Evolutionary conservation across 2,888 invertebrate genomes (phyloP).

Genomic region (Noctua janthe): DNA sequence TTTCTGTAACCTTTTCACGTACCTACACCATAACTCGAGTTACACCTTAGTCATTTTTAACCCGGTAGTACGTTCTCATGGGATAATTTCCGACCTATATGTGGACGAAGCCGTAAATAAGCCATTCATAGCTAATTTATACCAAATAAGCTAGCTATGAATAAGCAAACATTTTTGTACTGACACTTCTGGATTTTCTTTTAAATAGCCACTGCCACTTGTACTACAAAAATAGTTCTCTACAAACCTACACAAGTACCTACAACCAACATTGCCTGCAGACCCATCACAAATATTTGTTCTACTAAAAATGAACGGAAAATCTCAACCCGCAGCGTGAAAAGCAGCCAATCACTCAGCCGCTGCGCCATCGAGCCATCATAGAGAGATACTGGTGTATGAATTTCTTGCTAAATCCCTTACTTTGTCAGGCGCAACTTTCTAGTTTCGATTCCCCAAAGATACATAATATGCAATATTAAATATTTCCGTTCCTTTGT

Average conservation of each 20-base stretch:
- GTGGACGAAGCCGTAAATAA: too few species aligned
- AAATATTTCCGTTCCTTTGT: not conserved
- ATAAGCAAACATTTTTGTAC: not conserved
- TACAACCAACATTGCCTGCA: not conserved
- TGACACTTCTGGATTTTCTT: not conserved
- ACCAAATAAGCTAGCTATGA: not conserved
- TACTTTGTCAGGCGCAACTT: not conserved
- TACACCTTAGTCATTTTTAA: too few species aligned
- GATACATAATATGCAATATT: not conserved
- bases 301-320: not conserved
- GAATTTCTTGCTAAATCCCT: not conserved
- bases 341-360: slow-evolving; percentile 14
- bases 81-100: too few species aligned
- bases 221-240: not conserved
- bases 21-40: too few species aligned
- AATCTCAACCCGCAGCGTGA: not conserved
- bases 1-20: too few species aligned
- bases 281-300: not conserved
- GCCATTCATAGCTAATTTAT: too few species aligned
- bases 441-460: not conserved
- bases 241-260: not conserved
- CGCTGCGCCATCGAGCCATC: not conserved
- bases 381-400: not conserved
- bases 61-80: too few species aligned
- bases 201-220: not conserved